A percentile compares a stretch with the other conserved stretches of the same genome.
Conservation (phyloP, 2,888 invertebrate species). For the Fragum fragum region DNA sequence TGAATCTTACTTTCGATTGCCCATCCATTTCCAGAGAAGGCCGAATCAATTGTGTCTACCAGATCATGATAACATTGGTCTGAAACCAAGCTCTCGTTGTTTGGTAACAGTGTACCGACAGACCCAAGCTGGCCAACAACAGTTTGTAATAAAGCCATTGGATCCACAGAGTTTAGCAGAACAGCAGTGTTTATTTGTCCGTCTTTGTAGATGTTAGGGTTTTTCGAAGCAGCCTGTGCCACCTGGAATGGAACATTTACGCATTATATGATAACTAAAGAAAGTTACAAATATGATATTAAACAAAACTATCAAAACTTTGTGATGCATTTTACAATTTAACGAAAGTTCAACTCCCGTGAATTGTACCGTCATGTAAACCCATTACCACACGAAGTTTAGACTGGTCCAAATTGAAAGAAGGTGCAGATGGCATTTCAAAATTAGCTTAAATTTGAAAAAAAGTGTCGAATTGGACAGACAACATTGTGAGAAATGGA, state of each 20-base stretch:
- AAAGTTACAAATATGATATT: too few relatives aligned
- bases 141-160: conserved; percentile 19
- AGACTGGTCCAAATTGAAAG: too few relatives aligned
- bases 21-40: conserved; percentile 44
- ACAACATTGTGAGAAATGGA: too few relatives aligned
- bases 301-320: too few relatives aligned
- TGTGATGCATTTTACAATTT: too few relatives aligned
- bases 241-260: not conserved
- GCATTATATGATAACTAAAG: too few relatives aligned
- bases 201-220: not conserved
- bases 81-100: conserved; percentile 22
- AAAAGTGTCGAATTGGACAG: too few relatives aligned
- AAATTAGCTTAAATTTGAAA: too few relatives aligned
- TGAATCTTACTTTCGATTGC: conserved; percentile 60
- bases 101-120: conserved; percentile 21
- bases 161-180: conserved; percentile 28
- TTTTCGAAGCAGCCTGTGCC: not conserved
- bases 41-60: conserved; percentile 41
- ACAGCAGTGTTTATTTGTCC: conserved; percentile 4
- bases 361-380: too few relatives aligned
- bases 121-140: conserved; percentile 18
- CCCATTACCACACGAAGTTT: too few relatives aligned
- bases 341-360: too few relatives aligned
- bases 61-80: conserved; percentile 47
- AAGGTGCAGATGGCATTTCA: too few relatives aligned